phyloP scores from a whole-genome alignment of 2,888 invertebrate genomes.

The Cantharis flavilabris region DNA sequence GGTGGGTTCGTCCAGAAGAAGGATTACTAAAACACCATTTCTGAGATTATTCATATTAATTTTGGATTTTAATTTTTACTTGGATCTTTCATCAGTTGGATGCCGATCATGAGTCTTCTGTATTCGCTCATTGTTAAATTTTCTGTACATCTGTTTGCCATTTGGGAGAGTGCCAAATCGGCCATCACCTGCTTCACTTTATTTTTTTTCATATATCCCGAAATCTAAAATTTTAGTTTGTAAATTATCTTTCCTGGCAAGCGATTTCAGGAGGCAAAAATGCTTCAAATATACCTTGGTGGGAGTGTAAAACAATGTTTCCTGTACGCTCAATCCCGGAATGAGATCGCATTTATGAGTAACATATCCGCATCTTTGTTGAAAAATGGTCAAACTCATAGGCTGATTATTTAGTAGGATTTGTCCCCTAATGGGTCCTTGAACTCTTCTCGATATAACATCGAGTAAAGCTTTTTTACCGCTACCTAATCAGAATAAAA shows the following conservation, averaged over 20 bases:
- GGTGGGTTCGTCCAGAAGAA: slow-evolving; percentile 92
- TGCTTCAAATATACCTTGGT: slow-evolving; percentile 65
- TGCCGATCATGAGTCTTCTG: slow-evolving; percentile 85
- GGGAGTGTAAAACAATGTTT: slow-evolving; percentile 80
- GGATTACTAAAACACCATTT: slow-evolving; percentile 64
- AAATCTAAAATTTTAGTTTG: slow-evolving; percentile 59
- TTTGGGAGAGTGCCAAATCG: slow-evolving; percentile 90
- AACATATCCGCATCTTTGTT: slow-evolving; percentile 86
- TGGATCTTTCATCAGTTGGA: slow-evolving; percentile 92
- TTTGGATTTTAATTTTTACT: slow-evolving; percentile 58
- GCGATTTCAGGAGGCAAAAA: background rate
- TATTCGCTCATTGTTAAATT: slow-evolving; percentile 88
- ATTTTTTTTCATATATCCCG: slow-evolving; percentile 76
- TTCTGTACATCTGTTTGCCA: slow-evolving; percentile 81
- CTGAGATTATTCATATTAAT: background rate
- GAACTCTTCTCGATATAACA: slow-evolving; percentile 82
- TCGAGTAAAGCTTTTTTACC: slow-evolving; percentile 94
- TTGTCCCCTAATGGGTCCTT: slow-evolving; percentile 84
- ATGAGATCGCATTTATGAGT: slow-evolving; percentile 84
- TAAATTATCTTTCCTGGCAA: background rate
- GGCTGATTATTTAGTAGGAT: slow-evolving; percentile 88
- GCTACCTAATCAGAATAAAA: slow-evolving; percentile 66
- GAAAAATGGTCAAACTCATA: slow-evolving; percentile 79
- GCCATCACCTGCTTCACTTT: slow-evolving; percentile 92
- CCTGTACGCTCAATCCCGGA: slow-evolving; percentile 85